phyloP scores from a whole-genome alignment of 2,113 vertebrate genomes.

The Etheostoma spectabile region DNA sequence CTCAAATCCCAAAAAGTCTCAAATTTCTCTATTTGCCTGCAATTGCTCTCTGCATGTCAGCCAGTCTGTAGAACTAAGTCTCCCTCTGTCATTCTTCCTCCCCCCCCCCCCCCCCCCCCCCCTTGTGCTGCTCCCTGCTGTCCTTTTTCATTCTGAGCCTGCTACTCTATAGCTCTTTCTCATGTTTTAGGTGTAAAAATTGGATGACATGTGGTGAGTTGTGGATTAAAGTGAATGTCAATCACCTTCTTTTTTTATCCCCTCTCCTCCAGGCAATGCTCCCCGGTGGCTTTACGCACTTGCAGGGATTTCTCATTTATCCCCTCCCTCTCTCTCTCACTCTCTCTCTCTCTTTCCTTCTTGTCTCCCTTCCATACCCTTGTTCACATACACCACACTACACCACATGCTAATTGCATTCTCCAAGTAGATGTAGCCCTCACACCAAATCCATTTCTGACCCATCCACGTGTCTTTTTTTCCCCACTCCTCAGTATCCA shows the following conservation, averaged over 20 bases:
- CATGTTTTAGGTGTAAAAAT: slow-evolving; percentile 68
- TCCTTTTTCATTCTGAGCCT: slow-evolving; percentile 50
- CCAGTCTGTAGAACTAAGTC: slow-evolving; percentile 38
- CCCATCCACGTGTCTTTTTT: neutral
- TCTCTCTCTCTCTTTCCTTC: slow-evolving; percentile 45
- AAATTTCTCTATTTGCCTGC: slow-evolving; percentile 11
- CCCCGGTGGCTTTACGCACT: slow-evolving; percentile 66
- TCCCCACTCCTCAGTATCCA: slow-evolving; percentile 13
- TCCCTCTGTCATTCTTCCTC: slow-evolving; percentile 30
- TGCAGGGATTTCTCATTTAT: slow-evolving; percentile 64
- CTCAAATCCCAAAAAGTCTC: slow-evolving; percentile 43
- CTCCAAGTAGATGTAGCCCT: slow-evolving; percentile 28
- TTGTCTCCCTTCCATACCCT: slow-evolving; percentile 39
- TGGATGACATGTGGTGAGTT: slow-evolving; percentile 71
- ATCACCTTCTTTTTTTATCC: slow-evolving; percentile 74
- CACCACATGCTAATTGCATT: slow-evolving; percentile 65
- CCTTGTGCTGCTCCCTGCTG: slow-evolving; percentile 45
- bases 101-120: too few species aligned
- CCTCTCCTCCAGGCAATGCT: slow-evolving; percentile 59
- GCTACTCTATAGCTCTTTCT: slow-evolving; percentile 45
- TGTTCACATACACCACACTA: slow-evolving; percentile 46
- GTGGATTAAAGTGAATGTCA: slow-evolving; percentile 79
- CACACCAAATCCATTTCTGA: slow-evolving; percentile 46
- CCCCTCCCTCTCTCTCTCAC: slow-evolving; percentile 2
- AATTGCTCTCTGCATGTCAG: slow-evolving; percentile 48